Evolutionary conservation across 2,888 invertebrate genomes (phyloP), one percentile per base, ranked within the genome.

Genomic region (Dryadula phaetusa): DNA sequence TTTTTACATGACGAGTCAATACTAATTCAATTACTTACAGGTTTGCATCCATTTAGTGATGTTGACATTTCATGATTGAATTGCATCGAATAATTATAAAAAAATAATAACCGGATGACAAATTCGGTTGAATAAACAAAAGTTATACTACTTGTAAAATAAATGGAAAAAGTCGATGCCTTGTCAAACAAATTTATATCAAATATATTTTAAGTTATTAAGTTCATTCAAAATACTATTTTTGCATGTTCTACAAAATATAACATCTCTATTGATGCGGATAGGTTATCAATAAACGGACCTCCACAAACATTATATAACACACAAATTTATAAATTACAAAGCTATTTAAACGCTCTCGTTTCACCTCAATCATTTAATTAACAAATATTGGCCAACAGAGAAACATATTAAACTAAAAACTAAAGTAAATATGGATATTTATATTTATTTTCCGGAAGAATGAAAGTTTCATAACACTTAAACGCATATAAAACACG

Each of bases 401-500:
- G 7, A 6, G 14, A 54, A 14, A 8, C 14, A 54, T 22, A 4
- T 37, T 54, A 22, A 22, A 37, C 0, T 22, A 37, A 37, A 22
- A 37, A n/a, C 18, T 3, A 14, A 53, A 25, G 12, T 47, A 37
- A 37, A 54, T 34, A 34, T 20, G 18, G 20, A 54, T 34, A 3
- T 54, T 18, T 20, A 37, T 22, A 22, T 54, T 37, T 22, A 54
- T 54, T 37, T 54, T 12, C 34, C 53, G 53, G 16, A 53, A 53
- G 53, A 34, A 34, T 34, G 12, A 18, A 32, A 20, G 34, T 18
- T 34, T 53, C 53, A 32, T 53, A 34, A 53, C 12, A 53, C 18
- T 53, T 34, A 14, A 53, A 56, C n/a, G 22, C 32, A 12, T 28
- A 53, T 53, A 53, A 53, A 53, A 53, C 53, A 54, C 54, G 14